Evolutionary conservation across 2,113 vertebrate species (phyloP), one percentile per base, ranked within the genome.

Genomic region (Scopus umbretta): DNA sequence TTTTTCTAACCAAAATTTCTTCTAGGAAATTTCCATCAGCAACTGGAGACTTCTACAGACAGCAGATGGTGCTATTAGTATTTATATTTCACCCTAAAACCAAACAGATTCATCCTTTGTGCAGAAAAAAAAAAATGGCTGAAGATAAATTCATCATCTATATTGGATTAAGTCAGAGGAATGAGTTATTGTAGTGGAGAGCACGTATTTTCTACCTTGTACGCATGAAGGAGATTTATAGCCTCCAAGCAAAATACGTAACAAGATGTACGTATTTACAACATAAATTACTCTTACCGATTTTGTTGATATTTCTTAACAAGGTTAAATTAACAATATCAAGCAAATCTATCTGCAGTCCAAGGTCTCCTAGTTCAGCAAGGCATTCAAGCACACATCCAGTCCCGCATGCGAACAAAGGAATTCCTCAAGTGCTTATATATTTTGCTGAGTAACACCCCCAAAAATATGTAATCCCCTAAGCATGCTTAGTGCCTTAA

Each of bases 21-120:
- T 45, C 50, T 30, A 30, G 88, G 89, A 86, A 78, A 59, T 85
- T 83, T 78, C 72, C 80, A 73, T 5, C 25, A 5, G 66, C 55
- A 47, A 12, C 42, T 23, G 65, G 65, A 53, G 45, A 29, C 40
- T 58, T 25, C 14, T 0, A 7, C 59, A 47, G 79, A 92, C 96
- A 97, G 84, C 84, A 96, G 96, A 66, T 93, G 96, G 96, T 87
- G 92, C 88, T 94, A 5, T 90, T 23, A 29, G 65, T 52, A 75
- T 5, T 81, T 29, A 9, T 32, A 32, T 2, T 26, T 40, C 65
- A 62, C 7, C 43, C 83, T 5, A n/a, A 63, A 34, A 13, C 17
- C 5, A 4, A 72, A 76, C 38, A 86, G 82, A 88, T 62, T 10
- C 55, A 11, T 5, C 61, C 80, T 89, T 68, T 92, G 83, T 89